Conservation (phyloP, 2,888 invertebrate species). For the Diadegma fenestrale region DNA sequence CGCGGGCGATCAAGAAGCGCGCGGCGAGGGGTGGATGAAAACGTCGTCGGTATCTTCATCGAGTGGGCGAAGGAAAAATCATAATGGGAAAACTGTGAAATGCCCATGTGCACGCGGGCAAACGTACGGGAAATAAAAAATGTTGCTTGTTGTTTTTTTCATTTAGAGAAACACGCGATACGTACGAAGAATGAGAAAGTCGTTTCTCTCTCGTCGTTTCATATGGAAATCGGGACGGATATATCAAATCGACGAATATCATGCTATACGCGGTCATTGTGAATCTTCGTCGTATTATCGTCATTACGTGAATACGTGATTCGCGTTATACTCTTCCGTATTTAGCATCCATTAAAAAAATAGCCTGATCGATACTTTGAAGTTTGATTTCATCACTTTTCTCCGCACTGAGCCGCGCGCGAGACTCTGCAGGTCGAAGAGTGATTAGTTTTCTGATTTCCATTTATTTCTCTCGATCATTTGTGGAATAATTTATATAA, state of each 20-base stretch:
- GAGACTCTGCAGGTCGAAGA: not conserved
- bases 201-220: conserved; percentile 8
- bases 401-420: not conserved
- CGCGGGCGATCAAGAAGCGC: not conserved
- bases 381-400: not conserved
- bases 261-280: conserved; percentile 20
- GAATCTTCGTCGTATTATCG: conserved; percentile 43
- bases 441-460: not conserved
- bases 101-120: not conserved
- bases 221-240: conserved; percentile 57
- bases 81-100: conserved; percentile 40
- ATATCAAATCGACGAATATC: conserved; percentile 44
- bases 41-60: not conserved
- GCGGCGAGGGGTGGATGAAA: conserved; percentile 3
- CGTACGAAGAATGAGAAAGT: conserved; percentile 59
- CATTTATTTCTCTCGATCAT: not conserved
- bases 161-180: conserved; percentile 50
- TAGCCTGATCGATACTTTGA: conserved; percentile 2
- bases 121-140: not conserved
- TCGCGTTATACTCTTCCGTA: conserved; percentile 16
- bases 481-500: not conserved
- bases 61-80: conserved; percentile 36
- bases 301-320: conserved; percentile 57
- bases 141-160: not conserved
- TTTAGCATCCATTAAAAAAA: not conserved